These are phyloP conservation scores for Calidris pygmaea DNA, from an alignment of 2,113 vertebrate species.

Conservation along the genomic window DNA sequence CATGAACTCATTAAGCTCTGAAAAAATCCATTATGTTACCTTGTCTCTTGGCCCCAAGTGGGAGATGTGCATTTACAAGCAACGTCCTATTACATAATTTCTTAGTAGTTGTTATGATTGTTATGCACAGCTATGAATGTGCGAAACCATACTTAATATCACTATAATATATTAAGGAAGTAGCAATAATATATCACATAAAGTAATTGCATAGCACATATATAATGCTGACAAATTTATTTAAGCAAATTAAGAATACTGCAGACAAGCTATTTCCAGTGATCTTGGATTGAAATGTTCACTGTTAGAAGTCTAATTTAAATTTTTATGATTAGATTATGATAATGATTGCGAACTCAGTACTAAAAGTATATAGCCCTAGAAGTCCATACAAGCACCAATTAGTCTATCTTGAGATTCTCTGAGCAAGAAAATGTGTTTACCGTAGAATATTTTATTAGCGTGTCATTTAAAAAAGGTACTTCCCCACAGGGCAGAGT, in stretches of 20 bases:
- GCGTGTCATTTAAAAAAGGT: not conserved
- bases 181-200: not conserved
- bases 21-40: not conserved
- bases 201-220: slow-evolving; percentile 4
- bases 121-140: not conserved
- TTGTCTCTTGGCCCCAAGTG: not conserved
- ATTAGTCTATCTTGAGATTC: slow-evolving; percentile 25
- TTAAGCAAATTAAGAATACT: slow-evolving; percentile 37
- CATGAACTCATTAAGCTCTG: not conserved
- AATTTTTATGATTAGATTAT: slow-evolving; percentile 61
- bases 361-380: slow-evolving; percentile 42
- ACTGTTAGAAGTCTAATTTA: slow-evolving; percentile 53
- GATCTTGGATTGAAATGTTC: slow-evolving; percentile 6
- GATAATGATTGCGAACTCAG: slow-evolving; percentile 15
- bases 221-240: slow-evolving; percentile 35
- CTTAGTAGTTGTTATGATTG: not conserved
- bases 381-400: slow-evolving; percentile 23
- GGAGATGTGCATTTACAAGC: not conserved
- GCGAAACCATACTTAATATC: slow-evolving; percentile 12
- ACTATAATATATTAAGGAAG: not conserved
- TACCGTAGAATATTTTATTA: slow-evolving; percentile 46
- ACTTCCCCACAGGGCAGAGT: not conserved
- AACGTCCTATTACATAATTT: not conserved
- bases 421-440: slow-evolving; percentile 34
- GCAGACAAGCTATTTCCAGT: slow-evolving; percentile 11